Conservation (phyloP, 2,888 invertebrate genomes). For the Cosmia trapezina region DNA sequence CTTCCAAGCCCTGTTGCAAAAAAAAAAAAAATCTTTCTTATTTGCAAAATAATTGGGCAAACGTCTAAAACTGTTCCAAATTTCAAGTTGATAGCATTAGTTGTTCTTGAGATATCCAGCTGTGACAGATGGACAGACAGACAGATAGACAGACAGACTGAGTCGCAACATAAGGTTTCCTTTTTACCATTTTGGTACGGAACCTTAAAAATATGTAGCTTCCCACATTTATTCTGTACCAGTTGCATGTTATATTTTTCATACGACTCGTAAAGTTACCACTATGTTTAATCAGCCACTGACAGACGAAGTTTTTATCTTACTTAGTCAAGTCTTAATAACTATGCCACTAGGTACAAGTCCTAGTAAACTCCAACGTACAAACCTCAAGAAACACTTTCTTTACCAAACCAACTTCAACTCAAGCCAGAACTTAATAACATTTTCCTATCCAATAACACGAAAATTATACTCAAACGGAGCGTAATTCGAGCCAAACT, state of each 20-base stretch:
- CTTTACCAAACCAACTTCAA: constrained; percentile 42
- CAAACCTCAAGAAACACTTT: constrained; percentile 21
- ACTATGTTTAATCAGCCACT: background rate
- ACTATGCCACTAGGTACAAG: background rate
- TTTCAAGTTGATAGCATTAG: no score
- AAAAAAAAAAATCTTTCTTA: no score
- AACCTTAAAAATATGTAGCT: no score
- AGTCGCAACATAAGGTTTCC: no score
- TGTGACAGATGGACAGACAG: no score
- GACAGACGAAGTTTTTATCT: background rate
- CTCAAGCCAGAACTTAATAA: constrained; percentile 47
- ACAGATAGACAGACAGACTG: no score
- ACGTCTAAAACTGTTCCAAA: no score
- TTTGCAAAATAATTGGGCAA: no score
- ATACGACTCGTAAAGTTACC: background rate
- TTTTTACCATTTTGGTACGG: no score
- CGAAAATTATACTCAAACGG: constrained; percentile 58
- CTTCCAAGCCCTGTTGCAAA: no score
- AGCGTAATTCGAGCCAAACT: constrained; percentile 58
- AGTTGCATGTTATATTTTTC: background rate
- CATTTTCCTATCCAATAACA: constrained; percentile 60
- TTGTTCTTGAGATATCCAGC: no score
- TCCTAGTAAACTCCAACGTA: constrained; percentile 9
- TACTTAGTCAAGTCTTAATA: background rate
- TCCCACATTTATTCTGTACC: no score